These are phyloP conservation scores for Sandelia bainsii DNA, from an alignment of 2,797 vertebrate species.

Conservation along the genomic window DNA sequence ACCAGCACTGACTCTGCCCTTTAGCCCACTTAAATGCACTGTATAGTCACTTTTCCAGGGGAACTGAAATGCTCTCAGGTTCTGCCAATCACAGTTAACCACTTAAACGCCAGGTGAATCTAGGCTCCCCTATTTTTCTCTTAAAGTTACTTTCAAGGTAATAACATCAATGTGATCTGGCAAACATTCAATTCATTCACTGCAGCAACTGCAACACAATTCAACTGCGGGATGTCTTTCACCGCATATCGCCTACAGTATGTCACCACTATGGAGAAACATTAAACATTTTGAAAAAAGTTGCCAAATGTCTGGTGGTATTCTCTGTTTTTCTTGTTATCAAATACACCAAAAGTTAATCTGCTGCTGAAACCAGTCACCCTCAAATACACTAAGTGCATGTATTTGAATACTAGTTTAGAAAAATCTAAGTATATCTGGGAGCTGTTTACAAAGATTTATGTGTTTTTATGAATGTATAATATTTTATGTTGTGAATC, in stretches of 20 bases:
- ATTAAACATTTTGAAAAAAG: too few relatives aligned
- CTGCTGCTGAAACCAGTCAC: not conserved
- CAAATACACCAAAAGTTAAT: slow-evolving; percentile 1
- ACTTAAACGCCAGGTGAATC: slow-evolving; percentile 37
- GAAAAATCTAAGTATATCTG: slow-evolving; percentile 15
- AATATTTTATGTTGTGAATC: not conserved
- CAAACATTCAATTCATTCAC: slow-evolving; percentile 7
- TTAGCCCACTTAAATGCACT: slow-evolving; percentile 69
- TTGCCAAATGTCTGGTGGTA: not conserved
- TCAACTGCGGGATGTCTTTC: not conserved
- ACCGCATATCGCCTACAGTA: not conserved
- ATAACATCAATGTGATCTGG: slow-evolving; percentile 13
- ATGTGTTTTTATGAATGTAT: not conserved
- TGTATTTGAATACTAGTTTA: not conserved
- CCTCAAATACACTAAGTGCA: not conserved
- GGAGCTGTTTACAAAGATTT: slow-evolving; percentile 1
- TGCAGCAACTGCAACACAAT: not conserved
- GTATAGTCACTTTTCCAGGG: slow-evolving; percentile 64
- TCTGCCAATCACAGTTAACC: slow-evolving; percentile 69
- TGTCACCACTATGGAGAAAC: not conserved
- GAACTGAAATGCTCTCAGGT: slow-evolving; percentile 59
- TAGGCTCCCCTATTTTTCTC: not conserved
- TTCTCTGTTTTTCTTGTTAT: not conserved
- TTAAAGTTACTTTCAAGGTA: slow-evolving; percentile 2
- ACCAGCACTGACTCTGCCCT: slow-evolving; percentile 70